A percentile compares a stretch with the other conserved stretches of the same genome.
Evolutionary conservation across 1,140 invertebrate genomes (phyloP).

Genomic region (Diuraphis noxia): DNA sequence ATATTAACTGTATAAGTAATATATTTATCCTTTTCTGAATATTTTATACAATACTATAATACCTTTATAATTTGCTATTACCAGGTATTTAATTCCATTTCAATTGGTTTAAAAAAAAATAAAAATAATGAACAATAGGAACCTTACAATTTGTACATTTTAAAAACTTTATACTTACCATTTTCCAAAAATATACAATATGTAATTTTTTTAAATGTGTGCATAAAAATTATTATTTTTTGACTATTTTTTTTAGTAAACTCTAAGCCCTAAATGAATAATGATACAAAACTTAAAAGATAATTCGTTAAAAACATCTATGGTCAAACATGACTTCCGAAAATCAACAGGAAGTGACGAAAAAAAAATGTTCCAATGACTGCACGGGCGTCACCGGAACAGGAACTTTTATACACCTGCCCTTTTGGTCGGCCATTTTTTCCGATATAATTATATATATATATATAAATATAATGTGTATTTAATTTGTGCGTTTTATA

Average conservation of each 20-base stretch:
- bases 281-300: not conserved
- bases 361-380: conserved; percentile 37
- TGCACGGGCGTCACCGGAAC: conserved; percentile 21
- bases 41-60: not conserved
- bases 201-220: not conserved
- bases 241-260: not conserved
- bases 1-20: not conserved
- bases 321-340: conserved; percentile 16
- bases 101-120: not conserved
- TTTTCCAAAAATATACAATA: not conserved
- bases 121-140: not conserved
- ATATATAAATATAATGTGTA: not conserved
- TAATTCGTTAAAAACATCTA: not conserved
- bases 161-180: not conserved
- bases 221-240: not conserved
- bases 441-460: not conserved
- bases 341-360: conserved; percentile 25
- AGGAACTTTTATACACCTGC: conserved; percentile 35
- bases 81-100: not conserved
- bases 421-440: not conserved
- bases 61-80: not conserved
- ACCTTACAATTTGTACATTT: not conserved
- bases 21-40: not conserved
- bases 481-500: not conserved
- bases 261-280: not conserved